phyloP scores from a whole-genome alignment of 2,888 invertebrate genomes.

The Zele albiditarsus region DNA sequence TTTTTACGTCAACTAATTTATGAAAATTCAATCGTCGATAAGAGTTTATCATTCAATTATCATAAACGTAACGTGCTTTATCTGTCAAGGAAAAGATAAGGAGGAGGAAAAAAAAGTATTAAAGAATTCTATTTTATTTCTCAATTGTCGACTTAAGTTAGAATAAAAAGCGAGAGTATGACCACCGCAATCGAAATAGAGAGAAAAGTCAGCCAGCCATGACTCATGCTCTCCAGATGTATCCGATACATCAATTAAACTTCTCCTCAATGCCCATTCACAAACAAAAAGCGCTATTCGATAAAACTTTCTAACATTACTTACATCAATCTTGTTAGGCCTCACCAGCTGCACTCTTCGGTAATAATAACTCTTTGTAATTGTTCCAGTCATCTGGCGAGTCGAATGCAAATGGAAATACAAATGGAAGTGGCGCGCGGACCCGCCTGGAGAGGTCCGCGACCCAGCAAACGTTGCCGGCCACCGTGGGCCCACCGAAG shows the following conservation, averaged over 20 bases:
- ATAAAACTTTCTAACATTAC: slow-evolving; percentile 18
- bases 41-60: slow-evolving; percentile 20
- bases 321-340: not conserved
- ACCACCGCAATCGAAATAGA: slow-evolving; percentile 12
- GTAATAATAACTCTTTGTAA: slow-evolving; percentile 10
- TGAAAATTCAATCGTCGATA: slow-evolving; percentile 26
- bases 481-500: not conserved
- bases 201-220: slow-evolving; percentile 35
- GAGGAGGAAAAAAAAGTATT: not conserved
- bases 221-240: slow-evolving; percentile 51
- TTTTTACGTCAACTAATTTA: slow-evolving; percentile 1
- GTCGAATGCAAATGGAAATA: slow-evolving; percentile 16
- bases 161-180: slow-evolving; percentile 10
- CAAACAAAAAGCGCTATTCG: slow-evolving; percentile 17
- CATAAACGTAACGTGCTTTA: slow-evolving; percentile 11
- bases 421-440: slow-evolving; percentile 14
- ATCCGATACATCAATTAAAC: slow-evolving; percentile 52
- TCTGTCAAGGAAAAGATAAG: slow-evolving; percentile 18
- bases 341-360: not conserved
- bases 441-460: slow-evolving; percentile 20
- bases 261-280: slow-evolving; percentile 37
- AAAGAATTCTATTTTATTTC: not conserved
- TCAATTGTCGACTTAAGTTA: not conserved
- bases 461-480: slow-evolving; percentile 37
- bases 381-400: slow-evolving; percentile 20